phyloP scores from a whole-genome alignment of 2,113 vertebrate species.

The Narcine bancroftii region DNA sequence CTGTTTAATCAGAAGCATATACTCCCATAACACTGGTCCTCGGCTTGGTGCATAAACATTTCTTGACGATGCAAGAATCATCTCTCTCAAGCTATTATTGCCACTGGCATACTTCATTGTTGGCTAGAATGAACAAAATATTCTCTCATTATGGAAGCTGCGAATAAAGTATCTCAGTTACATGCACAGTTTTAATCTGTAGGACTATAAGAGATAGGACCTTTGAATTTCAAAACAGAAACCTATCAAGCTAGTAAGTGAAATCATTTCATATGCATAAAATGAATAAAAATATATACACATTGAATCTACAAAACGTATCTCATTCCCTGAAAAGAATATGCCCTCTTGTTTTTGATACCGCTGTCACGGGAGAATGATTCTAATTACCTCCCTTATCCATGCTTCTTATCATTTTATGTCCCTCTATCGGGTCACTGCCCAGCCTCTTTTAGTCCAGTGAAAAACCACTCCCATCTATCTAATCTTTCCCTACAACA shows the following conservation, averaged over 20 bases:
- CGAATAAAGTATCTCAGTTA: neutral
- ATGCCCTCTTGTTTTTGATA: too few species aligned
- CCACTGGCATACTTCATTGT: neutral
- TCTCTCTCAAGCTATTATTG: neutral
- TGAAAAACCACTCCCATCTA: too few species aligned
- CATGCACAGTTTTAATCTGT: neutral
- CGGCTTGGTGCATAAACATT: neutral
- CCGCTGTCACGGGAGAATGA: too few species aligned
- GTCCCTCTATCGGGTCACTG: too few species aligned
- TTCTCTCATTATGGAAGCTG: neutral
- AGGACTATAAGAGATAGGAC: neutral
- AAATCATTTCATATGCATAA: neutral
- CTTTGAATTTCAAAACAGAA: neutral
- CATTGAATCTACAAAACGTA: neutral
- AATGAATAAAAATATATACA: neutral
- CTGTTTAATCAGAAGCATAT: neutral
- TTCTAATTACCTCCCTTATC: too few species aligned
- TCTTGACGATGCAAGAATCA: neutral
- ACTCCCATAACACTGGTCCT: neutral
- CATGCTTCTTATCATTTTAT: too few species aligned
- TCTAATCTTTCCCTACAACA: too few species aligned
- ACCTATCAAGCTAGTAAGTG: neutral
- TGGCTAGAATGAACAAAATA: neutral
- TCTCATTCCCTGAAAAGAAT: neutral
- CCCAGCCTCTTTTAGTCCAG: too few species aligned